Evolutionary conservation across 2,113 vertebrate species (phyloP).

Genomic region (Rhynchomys soricoides): DNA sequence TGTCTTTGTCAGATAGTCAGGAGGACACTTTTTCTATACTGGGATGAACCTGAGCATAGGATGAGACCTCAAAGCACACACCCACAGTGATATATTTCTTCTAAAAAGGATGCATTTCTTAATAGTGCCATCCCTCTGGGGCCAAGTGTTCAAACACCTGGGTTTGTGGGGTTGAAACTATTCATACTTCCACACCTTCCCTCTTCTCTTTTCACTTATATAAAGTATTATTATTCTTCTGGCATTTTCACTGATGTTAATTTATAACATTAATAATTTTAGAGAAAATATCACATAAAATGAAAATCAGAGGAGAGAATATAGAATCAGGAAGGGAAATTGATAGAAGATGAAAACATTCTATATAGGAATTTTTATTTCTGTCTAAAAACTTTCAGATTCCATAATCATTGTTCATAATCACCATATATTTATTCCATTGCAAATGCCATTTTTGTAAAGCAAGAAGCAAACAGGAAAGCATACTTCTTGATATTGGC

Average conservation of each 20-base stretch:
- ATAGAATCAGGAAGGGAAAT: not conserved
- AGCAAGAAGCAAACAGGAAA: not conserved
- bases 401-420: not conserved
- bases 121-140: no score
- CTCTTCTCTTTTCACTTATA: not conserved
- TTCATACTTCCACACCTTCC: not conserved
- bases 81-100: no score
- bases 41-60: no score
- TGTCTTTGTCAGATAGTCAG: no score
- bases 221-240: not conserved
- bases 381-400: not conserved
- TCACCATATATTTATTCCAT: not conserved
- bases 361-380: not conserved
- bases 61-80: no score
- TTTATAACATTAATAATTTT: not conserved
- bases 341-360: no score
- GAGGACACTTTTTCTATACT: no score
- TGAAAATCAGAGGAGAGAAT: fast-evolving
- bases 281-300: not conserved
- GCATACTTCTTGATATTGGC: not conserved
- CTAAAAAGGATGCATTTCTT: no score
- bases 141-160: no score
- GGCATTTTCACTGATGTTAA: not conserved
- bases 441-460: not conserved
- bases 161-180: no score